Evolutionary conservation across 1,140 invertebrate genomes (phyloP).

Genomic region (Aphidius gifuensis): DNA sequence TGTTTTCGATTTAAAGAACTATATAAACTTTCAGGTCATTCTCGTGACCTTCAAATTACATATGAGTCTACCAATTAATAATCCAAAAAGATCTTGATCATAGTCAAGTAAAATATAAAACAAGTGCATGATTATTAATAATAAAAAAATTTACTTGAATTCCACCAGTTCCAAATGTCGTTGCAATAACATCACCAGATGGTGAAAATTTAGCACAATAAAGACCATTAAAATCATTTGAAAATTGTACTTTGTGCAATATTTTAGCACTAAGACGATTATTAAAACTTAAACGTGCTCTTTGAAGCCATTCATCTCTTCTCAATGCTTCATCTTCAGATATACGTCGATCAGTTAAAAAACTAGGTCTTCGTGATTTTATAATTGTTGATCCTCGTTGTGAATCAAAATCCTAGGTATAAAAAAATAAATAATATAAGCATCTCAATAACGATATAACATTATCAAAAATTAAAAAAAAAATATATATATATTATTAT

Average conservation of each 20-base stretch:
- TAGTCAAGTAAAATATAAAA: no score
- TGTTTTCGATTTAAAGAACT: no score
- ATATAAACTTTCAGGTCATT: no score
- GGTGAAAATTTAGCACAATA: conserved; percentile 33
- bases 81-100: no score
- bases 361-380: conserved; percentile 13
- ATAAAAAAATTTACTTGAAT: conserved; percentile 35
- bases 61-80: no score
- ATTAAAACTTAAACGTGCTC: conserved; percentile 20
- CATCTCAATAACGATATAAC: no score
- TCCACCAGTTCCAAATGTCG: conserved; percentile 32
- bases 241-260: conserved; percentile 29
- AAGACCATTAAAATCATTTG: conserved; percentile 32
- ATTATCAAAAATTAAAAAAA: no score
- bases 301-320: conserved; percentile 30
- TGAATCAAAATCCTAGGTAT: not conserved
- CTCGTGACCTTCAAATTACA: no score
- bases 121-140: not conserved
- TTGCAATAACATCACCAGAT: conserved; percentile 28
- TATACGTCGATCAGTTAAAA: conserved; percentile 28
- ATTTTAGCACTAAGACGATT: conserved; percentile 23
- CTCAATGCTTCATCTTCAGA: conserved; percentile 27
- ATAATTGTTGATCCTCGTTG: conserved; percentile 5
- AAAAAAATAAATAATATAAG: conserved; percentile 3
- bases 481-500: no score